These are phyloP conservation scores for Platynereis dumerilii DNA, from an alignment of 2,888 invertebrate species.

Conservation along the genomic window DNA sequence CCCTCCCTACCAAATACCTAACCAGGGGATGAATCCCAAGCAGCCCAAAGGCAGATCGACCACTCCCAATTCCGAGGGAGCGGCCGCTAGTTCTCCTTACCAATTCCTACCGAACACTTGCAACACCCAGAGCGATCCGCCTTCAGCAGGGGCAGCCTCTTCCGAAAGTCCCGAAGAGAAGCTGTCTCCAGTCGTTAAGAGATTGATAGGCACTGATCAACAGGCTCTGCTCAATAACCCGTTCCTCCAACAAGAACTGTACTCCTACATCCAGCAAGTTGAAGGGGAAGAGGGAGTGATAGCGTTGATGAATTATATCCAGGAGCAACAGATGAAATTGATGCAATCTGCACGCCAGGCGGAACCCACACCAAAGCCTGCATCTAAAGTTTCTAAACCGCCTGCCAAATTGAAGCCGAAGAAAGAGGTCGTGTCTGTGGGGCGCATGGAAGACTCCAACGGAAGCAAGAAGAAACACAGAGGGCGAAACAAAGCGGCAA, in stretches of 20 bases:
- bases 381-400: background rate
- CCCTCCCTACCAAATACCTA: no score
- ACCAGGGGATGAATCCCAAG: no score
- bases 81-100: background rate
- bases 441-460: background rate
- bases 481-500: background rate
- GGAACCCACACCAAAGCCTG: background rate
- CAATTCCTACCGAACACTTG: constrained; percentile 52
- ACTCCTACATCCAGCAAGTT: constrained; percentile 32
- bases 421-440: constrained; percentile 17
- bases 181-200: constrained; percentile 2
- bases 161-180: background rate
- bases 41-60: no score
- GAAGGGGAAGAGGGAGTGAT: constrained; percentile 27
- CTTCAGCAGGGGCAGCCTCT: background rate
- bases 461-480: background rate
- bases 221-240: constrained; percentile 18
- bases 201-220: constrained; percentile 2
- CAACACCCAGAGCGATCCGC: constrained; percentile 16
- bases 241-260: constrained; percentile 28
- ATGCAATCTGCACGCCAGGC: background rate
- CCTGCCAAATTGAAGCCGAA: constrained; percentile 7
- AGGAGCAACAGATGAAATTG: constrained; percentile 1
- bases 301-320: constrained; percentile 17
- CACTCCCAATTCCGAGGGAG: no score